Conservation (phyloP, 2,888 invertebrate genomes). For the Branchellion lobata region DNA sequence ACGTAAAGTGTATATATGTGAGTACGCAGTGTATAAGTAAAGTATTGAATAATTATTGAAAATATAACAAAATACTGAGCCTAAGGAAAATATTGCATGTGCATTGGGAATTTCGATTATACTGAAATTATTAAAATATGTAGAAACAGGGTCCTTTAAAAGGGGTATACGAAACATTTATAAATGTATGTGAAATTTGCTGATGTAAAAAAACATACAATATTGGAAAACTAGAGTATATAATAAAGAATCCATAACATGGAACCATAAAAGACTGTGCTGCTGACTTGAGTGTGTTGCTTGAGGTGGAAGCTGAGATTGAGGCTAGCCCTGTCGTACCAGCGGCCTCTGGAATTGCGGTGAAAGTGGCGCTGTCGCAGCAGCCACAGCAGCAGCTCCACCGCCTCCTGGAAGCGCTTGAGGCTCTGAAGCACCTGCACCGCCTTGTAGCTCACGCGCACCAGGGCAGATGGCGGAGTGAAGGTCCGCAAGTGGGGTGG, state of each 20-base stretch:
- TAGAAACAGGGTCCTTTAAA: no score
- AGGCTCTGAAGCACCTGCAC: slow-evolving; percentile 64
- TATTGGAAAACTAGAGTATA: no score
- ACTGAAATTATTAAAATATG: no score
- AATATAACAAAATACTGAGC: background rate
- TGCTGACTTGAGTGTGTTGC: slow-evolving; percentile 60
- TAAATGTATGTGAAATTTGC: no score
- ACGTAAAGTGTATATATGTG: background rate
- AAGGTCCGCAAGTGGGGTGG: slow-evolving; percentile 68
- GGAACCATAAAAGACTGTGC: no score
- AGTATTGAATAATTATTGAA: background rate
- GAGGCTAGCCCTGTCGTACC: slow-evolving; percentile 69
- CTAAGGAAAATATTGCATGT: no score
- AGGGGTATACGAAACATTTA: no score
- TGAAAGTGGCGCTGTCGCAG: slow-evolving; percentile 65
- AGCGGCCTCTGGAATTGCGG: slow-evolving; percentile 62
- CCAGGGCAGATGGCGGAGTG: slow-evolving; percentile 66
- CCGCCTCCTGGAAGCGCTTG: slow-evolving; percentile 64
- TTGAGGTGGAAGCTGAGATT: slow-evolving; percentile 68
- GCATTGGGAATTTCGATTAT: no score
- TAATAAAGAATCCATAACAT: no score
- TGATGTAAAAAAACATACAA: no score
- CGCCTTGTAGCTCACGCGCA: slow-evolving; percentile 61
- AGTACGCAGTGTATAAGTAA: background rate
- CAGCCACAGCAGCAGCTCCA: slow-evolving; percentile 66